Conservation (phyloP, 2,888 invertebrate genomes). For the Sinodicranocentrus sp. region DNA sequence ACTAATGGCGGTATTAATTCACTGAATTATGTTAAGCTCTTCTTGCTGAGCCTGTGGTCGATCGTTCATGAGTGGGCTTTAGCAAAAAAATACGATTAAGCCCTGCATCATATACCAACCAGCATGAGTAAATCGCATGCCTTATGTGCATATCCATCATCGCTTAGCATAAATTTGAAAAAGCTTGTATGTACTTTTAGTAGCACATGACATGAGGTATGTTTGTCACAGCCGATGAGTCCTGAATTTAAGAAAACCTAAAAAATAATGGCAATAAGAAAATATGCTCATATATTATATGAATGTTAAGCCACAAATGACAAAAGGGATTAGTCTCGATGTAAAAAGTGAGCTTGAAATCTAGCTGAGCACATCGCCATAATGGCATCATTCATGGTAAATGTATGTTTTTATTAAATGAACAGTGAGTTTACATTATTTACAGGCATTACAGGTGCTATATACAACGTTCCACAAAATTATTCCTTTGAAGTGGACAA, state of each 20-base stretch:
- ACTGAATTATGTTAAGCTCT: background rate
- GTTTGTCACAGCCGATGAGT: conserved; percentile 20
- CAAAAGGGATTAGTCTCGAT: conserved; percentile 5
- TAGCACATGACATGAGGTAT: conserved; percentile 26
- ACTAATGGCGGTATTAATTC: conserved; percentile 11
- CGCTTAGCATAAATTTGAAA: background rate
- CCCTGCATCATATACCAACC: too few species aligned
- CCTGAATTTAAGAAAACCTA: background rate
- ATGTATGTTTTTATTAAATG: background rate
- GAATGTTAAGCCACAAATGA: conserved; percentile 15
- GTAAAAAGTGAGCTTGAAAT: conserved; percentile 45
- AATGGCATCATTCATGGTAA: background rate
- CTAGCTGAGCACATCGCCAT: conserved; percentile 15
- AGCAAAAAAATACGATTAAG: too few species aligned
- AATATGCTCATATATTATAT: background rate
- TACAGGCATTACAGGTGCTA: too few species aligned
- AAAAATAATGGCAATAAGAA: background rate
- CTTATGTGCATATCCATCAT: background rate
- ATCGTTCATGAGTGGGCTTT: too few species aligned
- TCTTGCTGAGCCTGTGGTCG: background rate
- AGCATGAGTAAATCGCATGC: background rate
- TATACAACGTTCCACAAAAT: background rate
- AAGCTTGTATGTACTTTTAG: conserved; percentile 7
- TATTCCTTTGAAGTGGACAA: background rate
- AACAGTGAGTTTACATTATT: background rate